Percentiles rank a stretch among this genome's conserved stretches.
phyloP scores from a whole-genome alignment of 2,113 vertebrate species.

The Aplodontia rufa region DNA sequence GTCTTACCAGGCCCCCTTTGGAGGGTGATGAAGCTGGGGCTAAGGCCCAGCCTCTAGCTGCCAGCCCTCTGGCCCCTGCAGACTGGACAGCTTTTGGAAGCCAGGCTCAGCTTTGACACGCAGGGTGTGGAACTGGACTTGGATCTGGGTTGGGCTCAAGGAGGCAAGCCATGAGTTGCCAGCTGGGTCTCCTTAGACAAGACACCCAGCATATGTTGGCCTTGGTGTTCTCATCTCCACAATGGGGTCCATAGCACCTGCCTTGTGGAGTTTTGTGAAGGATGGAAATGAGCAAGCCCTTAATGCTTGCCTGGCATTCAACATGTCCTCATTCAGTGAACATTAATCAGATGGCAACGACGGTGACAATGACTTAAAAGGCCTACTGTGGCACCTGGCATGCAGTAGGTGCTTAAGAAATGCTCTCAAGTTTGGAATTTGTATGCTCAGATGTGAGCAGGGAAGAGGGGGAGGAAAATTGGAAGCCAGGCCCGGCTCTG shows the following conservation, averaged over 20 bases:
- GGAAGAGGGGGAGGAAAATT: background rate
- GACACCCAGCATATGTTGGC: rapidly evolving
- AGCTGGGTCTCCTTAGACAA: background rate
- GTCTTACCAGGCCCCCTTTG: background rate
- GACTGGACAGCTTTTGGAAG: rapidly evolving
- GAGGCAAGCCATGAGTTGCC: rapidly evolving
- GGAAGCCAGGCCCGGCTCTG: rapidly evolving
- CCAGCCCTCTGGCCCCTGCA: rapidly evolving
- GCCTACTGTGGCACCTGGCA: rapidly evolving
- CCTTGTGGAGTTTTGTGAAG: background rate
- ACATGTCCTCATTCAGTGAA: rapidly evolving
- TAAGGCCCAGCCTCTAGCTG: rapidly evolving
- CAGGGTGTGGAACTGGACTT: rapidly evolving
- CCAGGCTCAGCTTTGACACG: too few species aligned
- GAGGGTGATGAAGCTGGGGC: background rate
- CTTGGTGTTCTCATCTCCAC: background rate
- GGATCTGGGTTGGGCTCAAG: rapidly evolving
- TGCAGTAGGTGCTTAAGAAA: rapidly evolving
- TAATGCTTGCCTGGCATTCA: background rate
- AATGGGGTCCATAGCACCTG: background rate
- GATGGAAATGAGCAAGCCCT: background rate
- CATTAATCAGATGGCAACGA: background rate
- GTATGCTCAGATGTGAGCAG: rapidly evolving
- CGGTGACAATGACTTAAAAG: background rate
- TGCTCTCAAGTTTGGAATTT: background rate